Conservation (phyloP, 2,797 vertebrate genomes). For the Buceros bicornis region DNA sequence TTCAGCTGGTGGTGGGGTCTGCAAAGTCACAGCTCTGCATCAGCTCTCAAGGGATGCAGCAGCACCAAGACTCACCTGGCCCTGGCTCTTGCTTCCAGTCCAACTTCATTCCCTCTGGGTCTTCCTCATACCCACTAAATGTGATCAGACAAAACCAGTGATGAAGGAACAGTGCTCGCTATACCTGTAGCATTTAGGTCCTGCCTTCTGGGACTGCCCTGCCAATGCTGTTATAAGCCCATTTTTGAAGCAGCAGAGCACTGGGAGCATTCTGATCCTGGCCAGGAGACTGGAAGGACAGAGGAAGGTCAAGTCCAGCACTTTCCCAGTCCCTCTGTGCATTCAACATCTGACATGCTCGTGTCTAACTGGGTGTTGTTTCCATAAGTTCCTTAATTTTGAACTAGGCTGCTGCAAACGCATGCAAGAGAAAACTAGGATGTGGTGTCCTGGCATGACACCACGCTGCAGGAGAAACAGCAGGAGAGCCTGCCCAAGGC, state of each 20-base stretch:
- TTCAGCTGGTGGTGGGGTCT: neutral
- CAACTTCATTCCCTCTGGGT: neutral
- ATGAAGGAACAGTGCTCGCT: neutral
- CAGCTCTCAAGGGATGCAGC: neutral
- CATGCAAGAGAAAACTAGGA: neutral
- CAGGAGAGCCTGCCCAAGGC: neutral
- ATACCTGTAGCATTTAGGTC: too few species aligned
- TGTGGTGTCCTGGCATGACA: neutral
- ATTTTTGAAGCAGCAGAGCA: neutral
- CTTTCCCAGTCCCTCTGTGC: neutral
- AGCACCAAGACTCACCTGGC: neutral
- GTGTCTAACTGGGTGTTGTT: neutral
- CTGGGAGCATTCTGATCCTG: neutral
- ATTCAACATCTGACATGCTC: too few species aligned
- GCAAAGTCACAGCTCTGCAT: neutral
- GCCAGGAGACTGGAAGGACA: neutral
- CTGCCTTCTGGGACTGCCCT: neutral
- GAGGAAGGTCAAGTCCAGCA: neutral
- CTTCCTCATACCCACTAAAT: neutral
- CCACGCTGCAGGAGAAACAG: neutral
- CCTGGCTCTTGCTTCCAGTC: neutral
- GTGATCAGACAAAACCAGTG: neutral
- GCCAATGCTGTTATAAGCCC: neutral
- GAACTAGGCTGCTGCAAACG: neutral
- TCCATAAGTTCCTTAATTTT: neutral